A percentile compares a stretch with the other conserved stretches of the same genome.
These are phyloP conservation scores for Lanistes nyassanus DNA, from an alignment of 1,140 invertebrate genomes.

Conservation along the genomic window DNA sequence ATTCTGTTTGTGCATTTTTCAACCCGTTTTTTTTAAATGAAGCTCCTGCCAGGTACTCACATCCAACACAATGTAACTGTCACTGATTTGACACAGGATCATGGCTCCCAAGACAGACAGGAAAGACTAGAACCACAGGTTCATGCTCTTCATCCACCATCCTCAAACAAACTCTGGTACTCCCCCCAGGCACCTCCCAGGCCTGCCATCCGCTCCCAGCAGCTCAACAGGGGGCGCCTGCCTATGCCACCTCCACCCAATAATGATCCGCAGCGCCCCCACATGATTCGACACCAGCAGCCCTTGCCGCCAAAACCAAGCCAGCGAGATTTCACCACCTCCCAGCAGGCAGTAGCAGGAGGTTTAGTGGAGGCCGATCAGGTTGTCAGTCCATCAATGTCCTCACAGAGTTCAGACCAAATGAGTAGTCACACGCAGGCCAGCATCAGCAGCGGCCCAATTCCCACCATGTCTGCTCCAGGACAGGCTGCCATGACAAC, in stretches of 20 bases:
- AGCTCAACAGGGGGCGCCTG: conserved; percentile 15
- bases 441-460: conserved; percentile 3
- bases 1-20: too few relatives aligned
- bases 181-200: conserved; percentile 26
- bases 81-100: too few relatives aligned
- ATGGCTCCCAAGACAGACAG: background rate
- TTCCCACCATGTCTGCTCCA: conserved; percentile 20
- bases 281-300: conserved; percentile 39
- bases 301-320: conserved; percentile 37
- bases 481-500: conserved; percentile 15
- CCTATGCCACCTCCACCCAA: conserved; percentile 34
- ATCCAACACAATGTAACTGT: too few relatives aligned
- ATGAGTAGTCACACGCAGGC: conserved; percentile 19
- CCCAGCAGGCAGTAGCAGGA: conserved; percentile 9
- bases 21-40: too few relatives aligned
- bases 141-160: background rate
- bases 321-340: conserved; percentile 10
- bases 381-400: conserved; percentile 36
- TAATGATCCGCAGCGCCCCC: conserved; percentile 35
- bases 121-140: background rate
- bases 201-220: conserved; percentile 14
- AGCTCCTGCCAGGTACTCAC: too few relatives aligned
- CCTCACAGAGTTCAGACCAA: conserved; percentile 34
- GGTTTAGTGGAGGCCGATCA: conserved; percentile 19
- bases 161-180: background rate